Base-by-base conservation (phyloP, 35 echinoderm and acorn worm species). In the Patiria miniata region DNA sequence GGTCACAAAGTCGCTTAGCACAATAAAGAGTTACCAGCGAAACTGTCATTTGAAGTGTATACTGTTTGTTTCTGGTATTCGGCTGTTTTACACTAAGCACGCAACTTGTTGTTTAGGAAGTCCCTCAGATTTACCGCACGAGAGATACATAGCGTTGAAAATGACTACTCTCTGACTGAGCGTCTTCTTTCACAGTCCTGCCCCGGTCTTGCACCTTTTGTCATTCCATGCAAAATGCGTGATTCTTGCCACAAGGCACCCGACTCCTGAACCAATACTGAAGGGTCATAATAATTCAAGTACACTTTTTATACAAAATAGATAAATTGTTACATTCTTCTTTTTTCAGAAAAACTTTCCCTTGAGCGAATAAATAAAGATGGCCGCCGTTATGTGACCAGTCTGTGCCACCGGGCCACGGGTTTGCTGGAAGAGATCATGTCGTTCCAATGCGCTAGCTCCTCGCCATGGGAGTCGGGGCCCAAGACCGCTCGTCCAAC, bases 401-500 rank as follows among this genome's bases (percentile, higher is more conserved):
- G 90, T 51, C 92, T 39, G 81, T 99, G 96, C 95, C 95, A 99
- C 51, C 96, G 78, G 4, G 96, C 96, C 18, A 99, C 89, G 16
- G 96, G 93, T 69, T 99, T 99, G 33, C 88, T 93, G 19, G 92
- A 92, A 61, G 80, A 51, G 9, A 94, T 95, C 96, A 99, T 99
- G 52, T 99, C 96, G 55, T 94, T 99, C 96, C 96, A 99, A 26
- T 99, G 96, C 0, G 96, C 96, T 77, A 99, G 42, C 83, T 99
- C 96, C 38, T 99, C 96, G 2, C 96, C 96, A 17, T 94, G 89
- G 21, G 93, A 84, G 61, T 94, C 96, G 7, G 92, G 96, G 22
- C 96, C 92, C 6, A 97, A 83, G 9, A 86, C 85, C 22, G 91
- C 88, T 30, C 83, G 52, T 1, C 91, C 95, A 47, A 97, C 57